Conservation (phyloP, 2,797 vertebrate genomes). For the Typhlichthys subterraneus region DNA sequence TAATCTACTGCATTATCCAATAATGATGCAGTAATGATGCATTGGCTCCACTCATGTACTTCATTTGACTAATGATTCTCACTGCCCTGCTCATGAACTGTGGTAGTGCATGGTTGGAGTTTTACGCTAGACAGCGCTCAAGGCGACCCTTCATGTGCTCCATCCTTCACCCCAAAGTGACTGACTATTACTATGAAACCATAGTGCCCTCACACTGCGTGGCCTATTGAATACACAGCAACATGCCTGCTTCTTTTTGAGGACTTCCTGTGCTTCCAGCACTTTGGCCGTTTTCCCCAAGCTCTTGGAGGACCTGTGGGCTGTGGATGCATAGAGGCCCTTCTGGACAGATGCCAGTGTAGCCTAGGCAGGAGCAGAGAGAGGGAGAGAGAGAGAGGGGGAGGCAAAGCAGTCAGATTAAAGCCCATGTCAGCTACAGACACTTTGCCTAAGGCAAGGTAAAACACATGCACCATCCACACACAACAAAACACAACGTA, state of each 20-base stretch:
- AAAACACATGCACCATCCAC: background rate
- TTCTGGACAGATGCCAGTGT: slow-evolving; percentile 78
- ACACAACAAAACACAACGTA: slow-evolving; percentile 29
- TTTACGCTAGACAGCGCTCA: too few species aligned
- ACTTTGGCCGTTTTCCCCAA: slow-evolving; percentile 84
- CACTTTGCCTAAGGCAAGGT: too few species aligned
- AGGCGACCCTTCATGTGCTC: too few species aligned
- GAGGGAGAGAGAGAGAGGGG: background rate
- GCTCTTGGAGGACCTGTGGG: slow-evolving; percentile 86
- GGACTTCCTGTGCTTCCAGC: slow-evolving; percentile 87
- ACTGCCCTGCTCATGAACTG: too few species aligned
- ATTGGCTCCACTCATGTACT: too few species aligned
- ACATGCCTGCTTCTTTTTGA: slow-evolving; percentile 94
- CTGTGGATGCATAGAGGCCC: slow-evolving; percentile 80
- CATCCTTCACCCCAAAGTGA: background rate
- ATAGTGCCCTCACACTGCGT: background rate
- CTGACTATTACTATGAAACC: background rate
- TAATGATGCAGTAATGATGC: too few species aligned
- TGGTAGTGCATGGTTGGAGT: too few species aligned
- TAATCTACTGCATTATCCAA: too few species aligned
- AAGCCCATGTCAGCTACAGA: background rate
- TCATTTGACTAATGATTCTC: too few species aligned
- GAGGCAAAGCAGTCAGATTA: background rate
- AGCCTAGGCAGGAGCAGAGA: slow-evolving; percentile 24
- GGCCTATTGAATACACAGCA: slow-evolving; percentile 3